Base-by-base conservation (phyloP, 2,113 vertebrate genomes). In the Leuciscus idus region DNA sequence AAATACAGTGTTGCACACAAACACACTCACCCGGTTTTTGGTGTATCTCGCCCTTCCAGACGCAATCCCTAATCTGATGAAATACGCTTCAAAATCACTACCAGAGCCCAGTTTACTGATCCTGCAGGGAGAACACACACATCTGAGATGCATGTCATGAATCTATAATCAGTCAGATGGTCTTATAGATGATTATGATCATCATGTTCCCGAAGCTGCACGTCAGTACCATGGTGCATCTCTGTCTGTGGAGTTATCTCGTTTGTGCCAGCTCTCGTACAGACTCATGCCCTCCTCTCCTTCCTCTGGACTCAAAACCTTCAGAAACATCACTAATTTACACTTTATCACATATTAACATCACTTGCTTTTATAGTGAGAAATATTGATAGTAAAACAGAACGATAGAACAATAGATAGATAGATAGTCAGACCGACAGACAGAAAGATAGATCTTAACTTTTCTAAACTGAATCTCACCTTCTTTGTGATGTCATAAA, bases 71-170 rank as follows among this genome's bases (percentile, higher is more conserved):
- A 99, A 93, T 66, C 98, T 93, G 91, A 99, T 97, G 83, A 98
- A 99, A 88, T 95, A 99, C 52, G 96, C 97, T 91, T 99, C 98
- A 88, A 99, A 99, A 92, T 99, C 98, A 90, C 98, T 99, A 88
- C 98, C 98, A 81, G 98, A 99, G 77, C 98, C 98, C 3, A 99
- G 93, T 87, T 99, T 99, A 92, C 94, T 99, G 93, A 99, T 98
- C 93, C 98, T 78, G 17, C 30, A 77, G 36, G 10, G 55, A 61
- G n/a, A 76, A 82, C 50, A 85, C 76, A 87, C 72, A 75, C n/a
- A n/a, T 76, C 6, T 39, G 11, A 81, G 13, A n/a, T 4, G 15
- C 28, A 76, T 6, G 39, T 17, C 3, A 61, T 12, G 46, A 4
- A 66, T 77, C 52, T 55, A 6, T 26, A 57, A 30, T 17, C 81